phyloP scores from a whole-genome alignment of 2,888 invertebrate species.

The Chironomus tentans region DNA sequence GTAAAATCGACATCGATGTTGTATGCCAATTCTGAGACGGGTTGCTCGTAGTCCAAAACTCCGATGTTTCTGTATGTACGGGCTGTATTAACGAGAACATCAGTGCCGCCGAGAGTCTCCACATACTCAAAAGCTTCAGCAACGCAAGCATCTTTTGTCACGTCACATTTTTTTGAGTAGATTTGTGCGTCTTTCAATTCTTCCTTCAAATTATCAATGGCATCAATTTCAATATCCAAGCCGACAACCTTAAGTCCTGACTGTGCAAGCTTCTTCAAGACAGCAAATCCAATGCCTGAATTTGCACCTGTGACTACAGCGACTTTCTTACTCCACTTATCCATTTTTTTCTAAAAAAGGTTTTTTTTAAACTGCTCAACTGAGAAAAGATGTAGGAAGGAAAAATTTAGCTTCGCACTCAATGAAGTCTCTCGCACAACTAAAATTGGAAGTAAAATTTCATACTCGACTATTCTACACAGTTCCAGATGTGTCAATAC shows the following conservation, averaged over 20 bases:
- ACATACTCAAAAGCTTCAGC: not conserved
- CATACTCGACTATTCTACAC: too few species aligned
- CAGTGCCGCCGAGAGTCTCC: conserved; percentile 7
- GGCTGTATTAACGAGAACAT: conserved; percentile 10
- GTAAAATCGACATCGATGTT: conserved; percentile 6
- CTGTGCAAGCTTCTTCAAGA: not conserved
- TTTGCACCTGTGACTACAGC: conserved; percentile 17
- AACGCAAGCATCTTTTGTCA: not conserved
- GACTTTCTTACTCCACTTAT: conserved; percentile 10
- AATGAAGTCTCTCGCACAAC: too few species aligned
- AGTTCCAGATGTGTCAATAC: too few species aligned
- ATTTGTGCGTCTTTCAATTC: not conserved
- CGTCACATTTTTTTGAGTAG: not conserved
- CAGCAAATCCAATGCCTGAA: not conserved
- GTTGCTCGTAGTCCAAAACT: not conserved
- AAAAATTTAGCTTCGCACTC: too few species aligned
- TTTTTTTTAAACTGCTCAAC: not conserved
- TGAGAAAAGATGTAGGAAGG: not conserved
- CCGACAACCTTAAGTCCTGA: not conserved
- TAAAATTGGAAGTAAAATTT: too few species aligned
- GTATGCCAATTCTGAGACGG: not conserved
- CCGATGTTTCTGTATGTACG: not conserved
- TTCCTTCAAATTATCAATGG: conserved; percentile 1
- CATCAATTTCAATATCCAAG: not conserved
- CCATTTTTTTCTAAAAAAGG: not conserved